Percentiles rank a stretch among this genome's conserved stretches.
phyloP scores from a whole-genome alignment of 1,140 invertebrate species.

The Eubasilissa regina region DNA sequence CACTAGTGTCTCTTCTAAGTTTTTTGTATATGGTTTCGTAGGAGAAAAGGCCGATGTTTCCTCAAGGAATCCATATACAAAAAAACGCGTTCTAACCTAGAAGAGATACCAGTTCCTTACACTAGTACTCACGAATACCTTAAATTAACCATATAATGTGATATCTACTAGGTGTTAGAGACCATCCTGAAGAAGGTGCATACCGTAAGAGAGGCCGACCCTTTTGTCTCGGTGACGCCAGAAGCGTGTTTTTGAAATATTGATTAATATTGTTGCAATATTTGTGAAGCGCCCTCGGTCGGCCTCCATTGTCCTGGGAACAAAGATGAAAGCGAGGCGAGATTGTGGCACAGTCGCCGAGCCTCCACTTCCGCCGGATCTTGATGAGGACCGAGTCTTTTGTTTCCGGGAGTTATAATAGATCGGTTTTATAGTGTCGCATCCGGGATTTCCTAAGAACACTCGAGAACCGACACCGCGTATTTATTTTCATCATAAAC shows the following conservation, averaged over 20 bases:
- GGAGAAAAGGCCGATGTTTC: no score
- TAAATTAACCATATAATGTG: no score
- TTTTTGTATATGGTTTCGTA: no score
- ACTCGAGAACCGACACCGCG: not conserved
- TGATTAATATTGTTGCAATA: conserved; percentile 62
- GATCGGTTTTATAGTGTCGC: conserved; percentile 36
- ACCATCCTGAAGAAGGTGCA: no score
- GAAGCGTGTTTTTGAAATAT: conserved; percentile 61
- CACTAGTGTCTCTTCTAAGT: no score
- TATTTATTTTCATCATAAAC: no score
- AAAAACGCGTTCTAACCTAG: no score
- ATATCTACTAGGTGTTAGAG: no score
- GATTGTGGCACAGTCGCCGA: not conserved
- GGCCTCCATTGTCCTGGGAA: conserved; percentile 50
- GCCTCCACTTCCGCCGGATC: conserved; percentile 52
- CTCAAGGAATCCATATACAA: no score
- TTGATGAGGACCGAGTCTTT: conserved; percentile 27
- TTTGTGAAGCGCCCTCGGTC: conserved; percentile 52
- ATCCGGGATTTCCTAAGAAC: conserved; percentile 20
- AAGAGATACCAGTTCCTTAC: no score
- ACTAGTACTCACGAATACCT: no score
- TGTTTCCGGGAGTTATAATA: conserved; percentile 32
- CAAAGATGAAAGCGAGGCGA: conserved; percentile 21
- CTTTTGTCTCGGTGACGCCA: conserved; percentile 27
- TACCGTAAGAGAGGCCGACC: not conserved